Evolutionary conservation across 1,140 invertebrate genomes (phyloP).

Genomic region (Heliconius himera): DNA sequence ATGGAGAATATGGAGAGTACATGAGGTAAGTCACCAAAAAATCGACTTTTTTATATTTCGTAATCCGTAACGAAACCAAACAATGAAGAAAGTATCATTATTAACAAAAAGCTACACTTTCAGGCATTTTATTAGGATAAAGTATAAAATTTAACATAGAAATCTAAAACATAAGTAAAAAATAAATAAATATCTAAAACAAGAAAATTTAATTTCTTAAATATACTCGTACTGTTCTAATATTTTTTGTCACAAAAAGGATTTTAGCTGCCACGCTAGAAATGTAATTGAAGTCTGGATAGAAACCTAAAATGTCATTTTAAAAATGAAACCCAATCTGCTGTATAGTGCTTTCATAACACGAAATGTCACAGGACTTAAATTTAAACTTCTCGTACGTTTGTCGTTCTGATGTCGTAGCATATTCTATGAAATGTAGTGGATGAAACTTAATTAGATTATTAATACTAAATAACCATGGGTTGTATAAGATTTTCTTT

Average conservation of each 20-base stretch:
- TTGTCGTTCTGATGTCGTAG: neutral
- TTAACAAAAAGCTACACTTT: too few relatives aligned
- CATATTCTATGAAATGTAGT: neutral
- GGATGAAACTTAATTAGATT: neutral
- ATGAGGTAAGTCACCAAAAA: too few relatives aligned
- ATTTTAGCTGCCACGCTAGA: neutral
- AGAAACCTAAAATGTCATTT: conserved; percentile 25
- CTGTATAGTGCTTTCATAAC: conserved; percentile 25
- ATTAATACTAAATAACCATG: neutral
- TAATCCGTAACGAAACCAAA: too few relatives aligned
- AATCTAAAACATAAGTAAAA: neutral
- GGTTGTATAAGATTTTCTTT: neutral
- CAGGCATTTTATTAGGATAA: too few relatives aligned
- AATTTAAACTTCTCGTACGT: conserved; percentile 1
- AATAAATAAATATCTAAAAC: neutral
- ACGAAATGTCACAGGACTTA: conserved; percentile 20
- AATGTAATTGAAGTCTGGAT: conserved; percentile 17
- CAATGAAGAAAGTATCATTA: too few relatives aligned
- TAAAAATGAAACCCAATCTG: conserved; percentile 37
- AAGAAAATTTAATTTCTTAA: neutral
- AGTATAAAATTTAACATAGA: neutral
- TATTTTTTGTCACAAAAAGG: neutral
- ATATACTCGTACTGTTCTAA: neutral
- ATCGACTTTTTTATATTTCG: too few relatives aligned
- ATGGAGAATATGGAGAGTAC: too few relatives aligned